phyloP scores from a whole-genome alignment of 1,140 invertebrate species.

The Aphelenchoides besseyi region DNA sequence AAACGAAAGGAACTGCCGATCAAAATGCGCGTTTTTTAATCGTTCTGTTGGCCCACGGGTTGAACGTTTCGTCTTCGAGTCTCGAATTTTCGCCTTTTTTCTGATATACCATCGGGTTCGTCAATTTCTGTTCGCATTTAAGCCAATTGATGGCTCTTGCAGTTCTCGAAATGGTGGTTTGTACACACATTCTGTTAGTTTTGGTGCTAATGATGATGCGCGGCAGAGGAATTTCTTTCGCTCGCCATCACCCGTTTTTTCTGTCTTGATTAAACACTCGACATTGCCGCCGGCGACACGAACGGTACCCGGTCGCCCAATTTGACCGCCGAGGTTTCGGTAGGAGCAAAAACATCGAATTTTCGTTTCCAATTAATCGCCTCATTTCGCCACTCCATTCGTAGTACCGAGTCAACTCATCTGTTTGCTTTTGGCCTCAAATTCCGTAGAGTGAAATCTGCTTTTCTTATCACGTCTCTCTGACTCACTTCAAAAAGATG shows the following conservation, averaged over 20 bases:
- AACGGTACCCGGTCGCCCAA: neutral
- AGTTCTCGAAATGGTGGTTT: neutral
- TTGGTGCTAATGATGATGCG: no score
- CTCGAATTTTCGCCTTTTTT: no score
- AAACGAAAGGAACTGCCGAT: neutral
- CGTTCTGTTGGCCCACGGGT: neutral
- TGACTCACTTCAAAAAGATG: neutral
- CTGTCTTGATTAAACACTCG: neutral
- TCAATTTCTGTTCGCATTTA: neutral
- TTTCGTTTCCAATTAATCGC: no score
- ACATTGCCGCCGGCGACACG: neutral
- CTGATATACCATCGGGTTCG: neutral
- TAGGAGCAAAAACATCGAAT: no score
- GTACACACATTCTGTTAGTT: neutral
- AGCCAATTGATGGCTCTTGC: neutral
- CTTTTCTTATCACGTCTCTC: neutral
- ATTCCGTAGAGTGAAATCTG: neutral
- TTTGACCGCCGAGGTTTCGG: no score
- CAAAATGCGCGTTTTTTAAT: neutral
- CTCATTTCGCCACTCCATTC: no score
- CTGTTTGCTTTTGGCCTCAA: neutral
- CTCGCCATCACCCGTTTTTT: constrained; percentile 2
- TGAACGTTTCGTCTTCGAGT: neutral
- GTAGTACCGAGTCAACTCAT: no score
- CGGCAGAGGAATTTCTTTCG: neutral